Conservation (phyloP, 2,113 vertebrate genomes). For the Toxostoma redivivum region DNA sequence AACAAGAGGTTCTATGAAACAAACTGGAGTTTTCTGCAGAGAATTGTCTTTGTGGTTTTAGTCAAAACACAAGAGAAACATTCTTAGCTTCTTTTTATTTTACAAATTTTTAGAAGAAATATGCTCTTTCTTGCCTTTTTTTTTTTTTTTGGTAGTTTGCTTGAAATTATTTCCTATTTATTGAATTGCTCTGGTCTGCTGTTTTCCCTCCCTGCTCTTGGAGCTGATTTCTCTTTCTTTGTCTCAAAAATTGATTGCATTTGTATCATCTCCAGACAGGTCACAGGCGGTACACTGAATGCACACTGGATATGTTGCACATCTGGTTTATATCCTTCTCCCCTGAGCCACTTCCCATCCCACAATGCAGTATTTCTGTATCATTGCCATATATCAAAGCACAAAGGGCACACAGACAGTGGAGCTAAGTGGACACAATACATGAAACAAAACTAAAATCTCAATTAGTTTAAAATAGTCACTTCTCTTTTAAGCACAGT, state of each 20-base stretch:
- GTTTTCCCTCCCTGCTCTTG: not conserved
- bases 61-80: not conserved
- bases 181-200: not conserved
- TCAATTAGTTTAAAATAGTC: not conserved
- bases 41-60: not conserved
- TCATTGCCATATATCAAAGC: slow-evolving; percentile 12
- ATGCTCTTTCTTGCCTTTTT: not conserved
- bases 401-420: not conserved
- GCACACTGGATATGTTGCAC: not conserved
- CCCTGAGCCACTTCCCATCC: not conserved
- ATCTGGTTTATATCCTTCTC: slow-evolving; percentile 47
- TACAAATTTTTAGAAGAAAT: not conserved
- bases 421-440: not conserved
- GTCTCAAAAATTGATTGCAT: not conserved
- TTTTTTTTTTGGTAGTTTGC: not conserved
- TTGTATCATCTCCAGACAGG: slow-evolving; percentile 25
- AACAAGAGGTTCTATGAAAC: not conserved
- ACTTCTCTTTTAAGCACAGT: not conserved
- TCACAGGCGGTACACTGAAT: not conserved
- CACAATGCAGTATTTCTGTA: not conserved
- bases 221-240: slow-evolving; percentile 13
- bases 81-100: not conserved
- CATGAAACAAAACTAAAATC: not conserved
- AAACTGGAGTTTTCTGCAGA: not conserved
- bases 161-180: not conserved